phyloP scores from a whole-genome alignment of 1,140 invertebrate species.

The Drosophila subobscura region DNA sequence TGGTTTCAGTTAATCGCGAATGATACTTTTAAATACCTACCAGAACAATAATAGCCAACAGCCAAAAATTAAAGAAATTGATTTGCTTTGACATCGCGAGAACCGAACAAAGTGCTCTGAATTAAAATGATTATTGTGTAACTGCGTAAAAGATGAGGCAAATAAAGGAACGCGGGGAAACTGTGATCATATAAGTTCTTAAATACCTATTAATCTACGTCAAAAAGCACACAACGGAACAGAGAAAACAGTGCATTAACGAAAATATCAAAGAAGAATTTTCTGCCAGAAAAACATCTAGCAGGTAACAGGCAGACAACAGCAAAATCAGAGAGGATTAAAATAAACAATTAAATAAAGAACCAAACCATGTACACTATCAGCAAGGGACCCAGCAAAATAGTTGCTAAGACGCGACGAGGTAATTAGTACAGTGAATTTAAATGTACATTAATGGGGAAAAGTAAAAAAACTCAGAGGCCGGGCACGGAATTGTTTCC shows the following conservation, averaged over 20 bases:
- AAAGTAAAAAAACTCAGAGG: slow-evolving; percentile 52
- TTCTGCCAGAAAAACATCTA: slow-evolving; percentile 37
- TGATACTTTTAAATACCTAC: not conserved
- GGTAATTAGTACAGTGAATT: slow-evolving; percentile 85
- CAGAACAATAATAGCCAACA: slow-evolving; percentile 30
- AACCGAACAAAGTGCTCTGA: slow-evolving; percentile 23
- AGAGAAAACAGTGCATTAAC: slow-evolving; percentile 23
- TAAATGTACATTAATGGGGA: slow-evolving; percentile 18
- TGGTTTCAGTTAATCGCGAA: too few relatives aligned
- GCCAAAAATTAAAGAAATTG: slow-evolving; percentile 54
- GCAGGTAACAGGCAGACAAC: slow-evolving; percentile 4
- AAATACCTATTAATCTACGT: slow-evolving; percentile 15
- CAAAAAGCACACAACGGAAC: slow-evolving; percentile 4
- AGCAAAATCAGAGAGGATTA: slow-evolving; percentile 11
- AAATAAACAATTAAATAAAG: slow-evolving; percentile 13
- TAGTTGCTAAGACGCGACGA: slow-evolving; percentile 92
- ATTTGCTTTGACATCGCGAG: slow-evolving; percentile 24
- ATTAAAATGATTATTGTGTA: slow-evolving; percentile 68
- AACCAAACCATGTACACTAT: slow-evolving; percentile 89
- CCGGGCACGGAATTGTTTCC: slow-evolving; percentile 50
- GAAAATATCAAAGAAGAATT: slow-evolving; percentile 34
- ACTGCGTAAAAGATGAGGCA: slow-evolving; percentile 47
- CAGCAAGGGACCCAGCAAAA: slow-evolving; percentile 92
- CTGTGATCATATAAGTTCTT: slow-evolving; percentile 60
- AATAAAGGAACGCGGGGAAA: slow-evolving; percentile 24